Conservation (phyloP, 30 jellyfish, hydroid and myxozoan genomes). For the Rhopilema esculentum region DNA sequence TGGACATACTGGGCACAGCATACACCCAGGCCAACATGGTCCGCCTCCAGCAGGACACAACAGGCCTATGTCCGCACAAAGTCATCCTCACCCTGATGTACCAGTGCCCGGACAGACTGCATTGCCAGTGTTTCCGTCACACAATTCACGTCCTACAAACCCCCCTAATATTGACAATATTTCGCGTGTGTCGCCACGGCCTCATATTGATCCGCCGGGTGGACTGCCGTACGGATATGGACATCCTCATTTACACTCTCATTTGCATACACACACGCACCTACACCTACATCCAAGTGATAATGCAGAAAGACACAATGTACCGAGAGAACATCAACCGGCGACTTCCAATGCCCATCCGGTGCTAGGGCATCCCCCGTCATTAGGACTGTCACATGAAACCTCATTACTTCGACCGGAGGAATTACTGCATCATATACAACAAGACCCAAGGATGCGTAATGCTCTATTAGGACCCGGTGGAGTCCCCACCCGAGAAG, state of each 20-base stretch:
- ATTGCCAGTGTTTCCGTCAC: conserved; percentile 74
- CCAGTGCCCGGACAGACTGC: conserved; percentile 73
- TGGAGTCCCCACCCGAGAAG: conserved; percentile 85
- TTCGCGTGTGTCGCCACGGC: conserved; percentile 82
- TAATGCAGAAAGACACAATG: conserved; percentile 44
- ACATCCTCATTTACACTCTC: conserved; percentile 97
- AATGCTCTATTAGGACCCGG: conserved; percentile 62
- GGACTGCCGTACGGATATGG: conserved; percentile 77
- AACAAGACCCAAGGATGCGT: conserved; percentile 83
- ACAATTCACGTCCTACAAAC: conserved; percentile 57
- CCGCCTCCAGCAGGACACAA: conserved; percentile 64
- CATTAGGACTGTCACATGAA: conserved; percentile 66
- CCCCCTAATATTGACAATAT: conserved; percentile 72
- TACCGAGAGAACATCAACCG: conserved; percentile 74
- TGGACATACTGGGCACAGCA: conserved; percentile 54
- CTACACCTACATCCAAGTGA: conserved; percentile 98
- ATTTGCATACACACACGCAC: conserved; percentile 97
- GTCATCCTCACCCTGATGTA: conserved; percentile 63
- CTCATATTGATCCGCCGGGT: conserved; percentile 81
- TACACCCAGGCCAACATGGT: conserved; percentile 56
- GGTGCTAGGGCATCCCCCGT: conserved; percentile 77
- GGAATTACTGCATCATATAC: conserved; percentile 82
- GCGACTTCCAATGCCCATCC: conserved; percentile 61
- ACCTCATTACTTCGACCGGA: conserved; percentile 71
- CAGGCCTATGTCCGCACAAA: conserved; percentile 58